Evolutionary conservation across 2,888 invertebrate genomes (phyloP).

Genomic region (Campoplex capitator): DNA sequence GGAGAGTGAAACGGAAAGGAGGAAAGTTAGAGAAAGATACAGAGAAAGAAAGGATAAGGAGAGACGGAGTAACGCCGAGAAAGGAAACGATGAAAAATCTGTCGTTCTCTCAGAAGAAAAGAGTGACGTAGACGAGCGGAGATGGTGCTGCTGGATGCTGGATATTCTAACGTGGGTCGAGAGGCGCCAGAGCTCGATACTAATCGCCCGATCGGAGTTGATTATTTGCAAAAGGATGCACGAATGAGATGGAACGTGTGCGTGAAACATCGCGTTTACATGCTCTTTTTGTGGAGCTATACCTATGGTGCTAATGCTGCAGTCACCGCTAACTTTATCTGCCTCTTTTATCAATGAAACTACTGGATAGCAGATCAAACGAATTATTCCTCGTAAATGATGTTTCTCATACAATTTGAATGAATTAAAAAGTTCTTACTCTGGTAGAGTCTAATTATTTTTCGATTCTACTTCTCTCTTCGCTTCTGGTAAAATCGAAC

Average conservation of each 20-base stretch:
- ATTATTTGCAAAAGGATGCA: slow-evolving; percentile 55
- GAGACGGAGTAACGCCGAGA: not conserved
- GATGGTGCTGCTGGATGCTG: slow-evolving; percentile 40
- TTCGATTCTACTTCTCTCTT: too few species aligned
- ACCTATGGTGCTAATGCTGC: not conserved
- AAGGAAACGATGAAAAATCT: not conserved
- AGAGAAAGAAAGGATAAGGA: slow-evolving; percentile 1
- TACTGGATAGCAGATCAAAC: not conserved
- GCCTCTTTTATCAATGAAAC: slow-evolving; percentile 9
- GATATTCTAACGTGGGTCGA: slow-evolving; percentile 64
- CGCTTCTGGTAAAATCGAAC: too few species aligned
- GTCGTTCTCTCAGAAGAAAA: not conserved
- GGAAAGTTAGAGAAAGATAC: not conserved
- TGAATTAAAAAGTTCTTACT: not conserved
- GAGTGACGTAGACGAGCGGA: slow-evolving; percentile 28
- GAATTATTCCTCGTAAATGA: not conserved
- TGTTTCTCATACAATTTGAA: not conserved
- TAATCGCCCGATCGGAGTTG: slow-evolving; percentile 64
- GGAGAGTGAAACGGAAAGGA: not conserved
- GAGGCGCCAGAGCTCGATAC: slow-evolving; percentile 69
- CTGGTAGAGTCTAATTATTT: not conserved
- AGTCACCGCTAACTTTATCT: slow-evolving; percentile 23
- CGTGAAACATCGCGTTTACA: slow-evolving; percentile 17
- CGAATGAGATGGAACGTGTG: slow-evolving; percentile 33
- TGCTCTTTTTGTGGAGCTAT: not conserved